Base-by-base conservation (phyloP, 2,113 vertebrate genomes). In the Brachyhypopomus gauderio region DNA sequence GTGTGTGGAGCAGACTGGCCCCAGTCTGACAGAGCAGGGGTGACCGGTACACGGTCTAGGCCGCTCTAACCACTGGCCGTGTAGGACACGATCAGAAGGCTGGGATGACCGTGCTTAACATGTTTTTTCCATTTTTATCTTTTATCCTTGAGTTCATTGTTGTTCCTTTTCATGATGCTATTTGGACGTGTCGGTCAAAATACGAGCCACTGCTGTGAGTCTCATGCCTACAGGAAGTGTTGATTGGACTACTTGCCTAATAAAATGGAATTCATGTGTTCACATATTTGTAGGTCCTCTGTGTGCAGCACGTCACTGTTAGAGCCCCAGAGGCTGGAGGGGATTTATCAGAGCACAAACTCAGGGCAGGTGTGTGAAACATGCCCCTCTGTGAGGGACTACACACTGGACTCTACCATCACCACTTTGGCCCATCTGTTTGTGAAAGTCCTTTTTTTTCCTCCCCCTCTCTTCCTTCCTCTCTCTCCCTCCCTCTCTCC, bases 281-380 rank as follows among this genome's bases (percentile, higher is more conserved):
- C 45, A 14, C 12, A 14, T 52, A 1, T 14, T 52, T 12, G 14
- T 14, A 52, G 12, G 45, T 52, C 9, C 45, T 52, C 11, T 52
- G 45, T 52, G 9, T 52, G 45, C 45, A 52, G 14, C 8, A 82
- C 75, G n/a, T 81, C 70, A 16, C 60, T 74, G 64, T 36, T 27
- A 19, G 23, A 79, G 59, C 45, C 70, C 38, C 20, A 73, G 16
- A 78, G 58, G 38, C 80, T 81, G 63, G 63, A 36, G 30, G 16
- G 81, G 63, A 77, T 78, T 84, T 78, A 66, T 67, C 78, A 27
- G 59, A 71, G 23, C 67, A 78, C 69, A 82, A 81, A 75, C 84
- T 78, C 72, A 41, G 20, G 79, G 76, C 84, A 85, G 84, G 85
- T 87, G 86, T 86, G 79, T 84, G 80, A 80, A 86, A 86, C 60